Conservation (phyloP, 2,797 vertebrate species). For the Sebastes elongatus region DNA sequence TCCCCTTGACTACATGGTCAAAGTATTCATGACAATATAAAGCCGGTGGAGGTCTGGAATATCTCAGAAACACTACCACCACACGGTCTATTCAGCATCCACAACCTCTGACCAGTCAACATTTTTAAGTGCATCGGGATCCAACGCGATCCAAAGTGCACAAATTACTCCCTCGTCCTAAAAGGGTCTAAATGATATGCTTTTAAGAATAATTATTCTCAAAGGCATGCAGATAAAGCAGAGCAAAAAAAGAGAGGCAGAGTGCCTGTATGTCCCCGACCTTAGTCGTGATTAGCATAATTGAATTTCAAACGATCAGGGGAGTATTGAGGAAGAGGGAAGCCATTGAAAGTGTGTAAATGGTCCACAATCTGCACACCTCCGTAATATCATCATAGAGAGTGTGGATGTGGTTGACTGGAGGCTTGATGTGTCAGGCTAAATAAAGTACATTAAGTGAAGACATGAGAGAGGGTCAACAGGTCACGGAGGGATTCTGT, state of each 20-base stretch:
- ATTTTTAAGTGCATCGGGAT: conserved; percentile 48
- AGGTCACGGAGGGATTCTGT: conserved; percentile 4
- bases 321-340: conserved; percentile 61
- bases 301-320: conserved; percentile 81
- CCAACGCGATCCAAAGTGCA: conserved; percentile 33
- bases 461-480: conserved; percentile 33
- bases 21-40: neutral
- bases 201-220: conserved; percentile 80
- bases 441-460: conserved; percentile 34
- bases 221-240: conserved; percentile 57
- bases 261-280: conserved; percentile 63
- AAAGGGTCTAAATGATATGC: conserved; percentile 67
- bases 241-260: conserved; percentile 42
- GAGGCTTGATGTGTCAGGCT: conserved; percentile 29
- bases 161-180: conserved; percentile 50
- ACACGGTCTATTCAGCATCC: conserved; percentile 18
- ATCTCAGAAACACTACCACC: neutral
- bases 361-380: conserved; percentile 50
- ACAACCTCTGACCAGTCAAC: conserved; percentile 46
- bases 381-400: conserved; percentile 55
- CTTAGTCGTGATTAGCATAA: conserved; percentile 78
- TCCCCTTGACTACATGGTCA: neutral
- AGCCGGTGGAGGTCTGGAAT: neutral
- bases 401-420: conserved; percentile 28
- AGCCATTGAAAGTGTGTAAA: conserved; percentile 67